Evolutionary conservation across 2,888 invertebrate species (phyloP), one percentile per base, ranked within the genome.

Genomic region (Pemphredon lugubris): DNA sequence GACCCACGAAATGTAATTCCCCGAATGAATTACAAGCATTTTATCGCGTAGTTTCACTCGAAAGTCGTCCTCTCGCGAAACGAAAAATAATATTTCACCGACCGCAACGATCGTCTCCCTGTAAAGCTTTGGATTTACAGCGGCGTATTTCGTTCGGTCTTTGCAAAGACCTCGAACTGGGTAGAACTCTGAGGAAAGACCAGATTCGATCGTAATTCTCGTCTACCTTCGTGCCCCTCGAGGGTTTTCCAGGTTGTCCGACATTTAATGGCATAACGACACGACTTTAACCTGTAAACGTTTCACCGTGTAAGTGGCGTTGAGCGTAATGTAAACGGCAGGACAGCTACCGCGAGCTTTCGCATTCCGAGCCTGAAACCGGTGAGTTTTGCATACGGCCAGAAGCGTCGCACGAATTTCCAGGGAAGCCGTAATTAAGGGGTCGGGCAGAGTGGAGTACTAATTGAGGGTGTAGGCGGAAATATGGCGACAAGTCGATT

Each of bases 221-320:
- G 26, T 34, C 7, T 26, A 13, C 3, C 30, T n/a, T n/a, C n/a
- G n/a, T n/a, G 13, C 13, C 20, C 7, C 32, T 13, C 47, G 50
- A 53, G 48, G 57, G 50, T 60, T 45, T 14, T 21, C 34, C 50
- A 18, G 42, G 18, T 11, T 50, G 34, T 16, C 34, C 40, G 67
- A 70, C 70, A 63, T 76, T 74, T 64, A 75, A 77, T 48, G 48
- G 54, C 61, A 37, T 53, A 60, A 74, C 67, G 65, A 71, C 80
- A 64, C 58, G 66, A 54, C 69, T 66, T 74, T 61, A 66, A 74
- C 60, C 68, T 47, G 61, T 53, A 55, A 79, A 66, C 61, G 68
- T 18, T 26, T n/a, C 42, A 23, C 21, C n/a, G n/a, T n/a, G 53
- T 67, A 66, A 54, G 42, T 63, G 50, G 47, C 45, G 47, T 42